Evolutionary conservation across 2,797 vertebrate genomes (phyloP).

Genomic region (Passerculus sandwichensis): DNA sequence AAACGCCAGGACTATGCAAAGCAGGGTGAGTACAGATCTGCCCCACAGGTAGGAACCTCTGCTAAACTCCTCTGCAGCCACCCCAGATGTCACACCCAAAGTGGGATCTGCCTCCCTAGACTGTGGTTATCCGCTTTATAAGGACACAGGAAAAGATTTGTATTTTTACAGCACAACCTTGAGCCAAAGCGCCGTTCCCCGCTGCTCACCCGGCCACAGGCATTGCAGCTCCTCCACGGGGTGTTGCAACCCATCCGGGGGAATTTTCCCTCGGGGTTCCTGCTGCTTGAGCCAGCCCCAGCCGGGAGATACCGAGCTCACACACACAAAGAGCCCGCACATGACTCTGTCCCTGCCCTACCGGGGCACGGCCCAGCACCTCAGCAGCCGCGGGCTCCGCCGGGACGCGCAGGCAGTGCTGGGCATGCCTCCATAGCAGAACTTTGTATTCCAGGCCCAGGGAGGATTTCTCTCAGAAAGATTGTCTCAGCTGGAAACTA

Average conservation of each 20-base stretch:
- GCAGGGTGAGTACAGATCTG: accelerated
- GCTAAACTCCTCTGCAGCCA: neutral
- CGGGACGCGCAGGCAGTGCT: accelerated
- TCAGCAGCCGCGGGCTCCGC: neutral
- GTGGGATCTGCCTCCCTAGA: neutral
- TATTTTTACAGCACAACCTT: neutral
- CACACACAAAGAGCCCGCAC: too few species aligned
- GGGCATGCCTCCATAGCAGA: neutral
- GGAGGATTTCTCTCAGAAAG: neutral
- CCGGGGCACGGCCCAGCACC: neutral
- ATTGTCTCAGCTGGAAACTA: neutral
- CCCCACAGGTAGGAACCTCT: accelerated
- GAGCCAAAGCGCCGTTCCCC: neutral
- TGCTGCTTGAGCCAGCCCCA: neutral
- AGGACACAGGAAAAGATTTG: neutral
- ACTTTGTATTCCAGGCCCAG: neutral
- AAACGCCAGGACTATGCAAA: accelerated
- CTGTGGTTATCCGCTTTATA: neutral
- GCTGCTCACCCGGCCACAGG: accelerated
- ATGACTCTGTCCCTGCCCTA: neutral
- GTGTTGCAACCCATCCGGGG: neutral
- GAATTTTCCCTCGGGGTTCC: neutral
- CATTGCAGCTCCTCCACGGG: accelerated
- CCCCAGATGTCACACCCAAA: too few species aligned
- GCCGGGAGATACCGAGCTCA: neutral